Conservation (phyloP, 2,888 invertebrate genomes). For the Tetragonisca angustula region DNA sequence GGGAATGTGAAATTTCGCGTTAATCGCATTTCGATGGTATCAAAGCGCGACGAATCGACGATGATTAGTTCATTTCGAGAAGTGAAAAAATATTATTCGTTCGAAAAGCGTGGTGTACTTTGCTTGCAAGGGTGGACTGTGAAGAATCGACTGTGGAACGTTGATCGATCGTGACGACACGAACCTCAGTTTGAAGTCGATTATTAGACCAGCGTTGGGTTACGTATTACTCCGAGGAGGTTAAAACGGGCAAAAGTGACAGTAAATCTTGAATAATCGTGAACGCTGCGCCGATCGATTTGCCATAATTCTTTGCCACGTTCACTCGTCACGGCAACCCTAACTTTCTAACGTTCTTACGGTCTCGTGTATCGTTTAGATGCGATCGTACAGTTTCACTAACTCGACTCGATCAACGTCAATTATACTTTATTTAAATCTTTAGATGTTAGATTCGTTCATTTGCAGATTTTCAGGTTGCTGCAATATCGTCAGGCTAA, state of each 20-base stretch:
- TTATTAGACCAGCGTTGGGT: constrained; percentile 10
- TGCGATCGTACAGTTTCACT: not conserved
- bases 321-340: not conserved
- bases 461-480: too few species aligned
- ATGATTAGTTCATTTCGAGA: constrained; percentile 28
- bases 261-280: constrained; percentile 35
- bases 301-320: constrained; percentile 13
- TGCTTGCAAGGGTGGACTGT: not conserved
- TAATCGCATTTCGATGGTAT: constrained; percentile 21
- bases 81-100: constrained; percentile 12
- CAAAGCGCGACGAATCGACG: not conserved
- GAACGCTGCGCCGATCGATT: constrained; percentile 21
- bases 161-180: constrained; percentile 46
- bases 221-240: constrained; percentile 9
- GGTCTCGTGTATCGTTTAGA: not conserved
- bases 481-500: too few species aligned
- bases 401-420: too few species aligned
- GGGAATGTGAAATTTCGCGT: constrained; percentile 18
- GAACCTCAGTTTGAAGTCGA: constrained; percentile 44
- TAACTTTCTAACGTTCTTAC: constrained; percentile 25
- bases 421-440: too few species aligned
- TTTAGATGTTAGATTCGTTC: too few species aligned
- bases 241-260: constrained; percentile 21
- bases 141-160: constrained; percentile 34
- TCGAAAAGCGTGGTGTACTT: constrained; percentile 31